Evolutionary conservation across 2,888 invertebrate genomes (phyloP), one percentile per base, ranked within the genome.

Genomic region (Cryptocephalus primarius): DNA sequence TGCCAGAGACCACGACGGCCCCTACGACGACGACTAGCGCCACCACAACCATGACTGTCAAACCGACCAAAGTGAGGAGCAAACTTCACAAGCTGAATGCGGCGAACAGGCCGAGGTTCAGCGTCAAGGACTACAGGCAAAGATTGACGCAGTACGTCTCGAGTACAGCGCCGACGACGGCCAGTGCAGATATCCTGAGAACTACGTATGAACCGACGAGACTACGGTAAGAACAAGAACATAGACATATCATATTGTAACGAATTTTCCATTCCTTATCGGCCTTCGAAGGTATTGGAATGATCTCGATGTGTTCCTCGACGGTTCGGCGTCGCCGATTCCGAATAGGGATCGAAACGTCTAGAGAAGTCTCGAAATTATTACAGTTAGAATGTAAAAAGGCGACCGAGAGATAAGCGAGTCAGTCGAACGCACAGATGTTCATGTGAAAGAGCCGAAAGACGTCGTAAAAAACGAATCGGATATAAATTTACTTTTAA

Each of bases 51-150:
- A 62, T 63, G 36, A 61, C 59, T 11, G 55, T 55, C n/a, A 63
- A 52, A 49, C 52, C 62, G 8, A 52, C 59, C 46, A 53, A 65
- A 58, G 55, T 57, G 48, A 51, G 60, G 48, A 52, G 56, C 43
- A 75, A 72, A 50, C 75, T 71, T 56, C n/a, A 36, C 12, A 82
- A 78, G 63, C 78, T 73, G 51, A 71, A 78, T 46, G 57, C 68
- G 1, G 63, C 62, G 11, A 81, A 80, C 43, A 71, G 86, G 44
- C 85, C 85, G 1, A 72, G 82, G 53, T 86, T 86, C 64, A 87
- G 85, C 60, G 80, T 86, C 4, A 85, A 85, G 66, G 85, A 86
- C 53, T 85, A 85, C 63, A 79, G 80, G 60, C 83, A 76, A 55
- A 72, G 83, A 49, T 64, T 83, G 43, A 79, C 76, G 56, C 67